Conservation (phyloP, 2,888 invertebrate species). For the Odontocerum albicorne region DNA sequence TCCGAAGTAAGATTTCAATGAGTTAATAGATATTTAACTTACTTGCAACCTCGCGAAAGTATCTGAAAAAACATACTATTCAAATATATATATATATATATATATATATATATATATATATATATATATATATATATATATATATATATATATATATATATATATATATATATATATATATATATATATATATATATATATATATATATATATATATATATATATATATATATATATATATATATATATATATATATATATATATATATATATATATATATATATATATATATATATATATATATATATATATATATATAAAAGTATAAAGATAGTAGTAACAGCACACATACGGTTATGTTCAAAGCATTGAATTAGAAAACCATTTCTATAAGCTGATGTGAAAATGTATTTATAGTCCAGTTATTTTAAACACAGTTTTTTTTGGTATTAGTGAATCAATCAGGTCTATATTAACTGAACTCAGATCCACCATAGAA, state of each 20-base stretch:
- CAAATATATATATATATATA: not conserved
- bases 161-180: not conserved
- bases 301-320: not conserved
- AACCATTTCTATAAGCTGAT: no score
- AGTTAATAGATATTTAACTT: no score
- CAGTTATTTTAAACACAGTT: no score
- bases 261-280: not conserved
- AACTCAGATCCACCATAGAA: no score
- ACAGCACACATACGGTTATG: no score
- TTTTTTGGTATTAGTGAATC: no score
- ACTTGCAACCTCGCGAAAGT: no score
- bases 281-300: not conserved
- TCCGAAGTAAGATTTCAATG: no score
- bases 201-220: not conserved
- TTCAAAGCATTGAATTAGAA: no score
- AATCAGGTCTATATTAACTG: no score
- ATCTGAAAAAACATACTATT: no score
- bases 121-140: not conserved
- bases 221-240: not conserved
- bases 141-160: not conserved
- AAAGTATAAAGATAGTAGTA: not conserved
- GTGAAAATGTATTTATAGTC: no score
- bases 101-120: not conserved
- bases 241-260: not conserved
- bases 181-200: not conserved